phyloP scores from a whole-genome alignment of 2,888 invertebrate genomes.

The Trilocha varians region DNA sequence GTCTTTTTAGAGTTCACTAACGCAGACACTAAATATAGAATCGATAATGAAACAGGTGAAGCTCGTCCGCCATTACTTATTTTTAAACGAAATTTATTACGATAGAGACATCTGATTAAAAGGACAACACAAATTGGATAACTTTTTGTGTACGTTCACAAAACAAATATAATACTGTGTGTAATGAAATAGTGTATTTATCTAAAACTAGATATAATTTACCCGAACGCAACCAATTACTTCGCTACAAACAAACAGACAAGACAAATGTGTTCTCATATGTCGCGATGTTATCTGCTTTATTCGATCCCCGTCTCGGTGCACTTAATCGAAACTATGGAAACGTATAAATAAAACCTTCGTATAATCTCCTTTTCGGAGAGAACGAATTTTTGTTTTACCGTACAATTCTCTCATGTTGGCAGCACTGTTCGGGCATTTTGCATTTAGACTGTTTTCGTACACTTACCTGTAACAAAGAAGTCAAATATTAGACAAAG shows the following conservation, averaged over 20 bases:
- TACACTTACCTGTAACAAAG: constrained; percentile 33
- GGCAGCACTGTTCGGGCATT: background rate
- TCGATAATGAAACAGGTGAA: background rate
- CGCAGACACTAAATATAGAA: background rate
- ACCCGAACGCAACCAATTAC: constrained; percentile 8
- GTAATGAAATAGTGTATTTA: background rate
- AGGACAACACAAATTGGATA: background rate
- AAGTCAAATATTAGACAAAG: background rate
- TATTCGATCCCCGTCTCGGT: constrained; percentile 22
- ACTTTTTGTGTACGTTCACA: background rate
- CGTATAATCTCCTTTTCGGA: background rate
- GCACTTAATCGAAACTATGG: constrained; percentile 11
- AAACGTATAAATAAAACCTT: constrained; percentile 14
- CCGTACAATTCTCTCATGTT: background rate
- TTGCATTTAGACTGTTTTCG: background rate
- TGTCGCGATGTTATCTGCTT: constrained; percentile 46
- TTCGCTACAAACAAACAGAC: constrained; percentile 20
- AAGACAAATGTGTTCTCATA: constrained; percentile 49
- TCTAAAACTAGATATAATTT: background rate
- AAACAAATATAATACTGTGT: background rate
- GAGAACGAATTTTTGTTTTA: background rate
- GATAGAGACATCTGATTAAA: background rate
- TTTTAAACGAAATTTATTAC: background rate
- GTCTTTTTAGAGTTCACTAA: background rate
- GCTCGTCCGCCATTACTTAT: background rate